Evolutionary conservation across 2,888 invertebrate genomes (phyloP).

Genomic region (Cosmorhoe ocellata): DNA sequence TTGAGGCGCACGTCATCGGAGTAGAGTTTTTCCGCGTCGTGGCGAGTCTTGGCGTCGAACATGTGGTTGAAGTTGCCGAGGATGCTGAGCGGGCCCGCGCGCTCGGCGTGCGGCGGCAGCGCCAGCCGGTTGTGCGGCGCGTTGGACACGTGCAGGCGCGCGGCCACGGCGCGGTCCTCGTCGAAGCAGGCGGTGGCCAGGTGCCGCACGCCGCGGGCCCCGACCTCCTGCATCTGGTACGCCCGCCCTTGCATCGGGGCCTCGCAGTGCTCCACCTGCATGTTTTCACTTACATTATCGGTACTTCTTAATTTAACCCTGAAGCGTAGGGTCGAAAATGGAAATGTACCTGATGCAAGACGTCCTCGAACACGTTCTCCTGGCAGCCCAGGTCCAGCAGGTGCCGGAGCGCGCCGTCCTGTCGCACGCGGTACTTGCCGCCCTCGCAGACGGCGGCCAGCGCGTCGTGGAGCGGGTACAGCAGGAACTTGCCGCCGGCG

Average conservation of each 20-base stretch:
- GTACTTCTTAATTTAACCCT: no score
- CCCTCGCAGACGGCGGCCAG: constrained; percentile 55
- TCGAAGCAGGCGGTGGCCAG: constrained; percentile 68
- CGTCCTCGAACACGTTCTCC: constrained; percentile 70
- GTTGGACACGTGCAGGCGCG: constrained; percentile 44
- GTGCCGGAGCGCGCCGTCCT: constrained; percentile 48
- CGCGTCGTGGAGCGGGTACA: constrained; percentile 52
- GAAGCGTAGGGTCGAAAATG: no score
- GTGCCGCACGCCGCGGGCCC: constrained; percentile 46
- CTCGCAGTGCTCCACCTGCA: constrained; percentile 60
- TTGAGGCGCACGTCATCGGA: constrained; percentile 59
- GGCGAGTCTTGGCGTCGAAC: constrained; percentile 67
- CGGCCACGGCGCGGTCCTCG: constrained; percentile 54
- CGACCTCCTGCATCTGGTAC: constrained; percentile 49
- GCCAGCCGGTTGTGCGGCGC: constrained; percentile 37
- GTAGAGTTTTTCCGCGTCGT: constrained; percentile 64
- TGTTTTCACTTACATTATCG: no score
- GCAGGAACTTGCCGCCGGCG: constrained; percentile 59
- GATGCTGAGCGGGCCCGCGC: constrained; percentile 57
- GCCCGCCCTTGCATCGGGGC: constrained; percentile 67
- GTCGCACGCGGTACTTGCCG: constrained; percentile 54
- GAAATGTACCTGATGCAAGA: constrained; percentile 68
- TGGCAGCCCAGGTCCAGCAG: constrained; percentile 74
- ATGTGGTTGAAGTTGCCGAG: constrained; percentile 76
- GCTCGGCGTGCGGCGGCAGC: constrained; percentile 52